Evolutionary conservation across 30 jellyfish, hydroid and myxozoan species (phyloP).

Genomic region (Sanderia malayensis): DNA sequence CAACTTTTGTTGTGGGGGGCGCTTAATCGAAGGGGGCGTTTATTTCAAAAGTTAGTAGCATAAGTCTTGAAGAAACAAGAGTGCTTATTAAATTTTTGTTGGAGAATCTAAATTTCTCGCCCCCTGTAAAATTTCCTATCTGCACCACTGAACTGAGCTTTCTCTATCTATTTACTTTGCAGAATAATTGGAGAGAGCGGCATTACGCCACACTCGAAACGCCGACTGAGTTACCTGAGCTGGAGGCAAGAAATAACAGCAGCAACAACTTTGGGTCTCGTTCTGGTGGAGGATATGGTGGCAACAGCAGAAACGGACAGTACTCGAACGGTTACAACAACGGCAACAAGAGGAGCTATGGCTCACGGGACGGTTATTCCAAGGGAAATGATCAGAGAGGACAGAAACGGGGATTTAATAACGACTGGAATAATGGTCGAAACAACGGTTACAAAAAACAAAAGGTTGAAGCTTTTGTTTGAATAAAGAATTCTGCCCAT

Average conservation of each 20-base stretch:
- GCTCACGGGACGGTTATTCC: too few relatives aligned
- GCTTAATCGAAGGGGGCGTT: too few relatives aligned
- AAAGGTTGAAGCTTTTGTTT: neutral
- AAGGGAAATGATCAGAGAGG: neutral
- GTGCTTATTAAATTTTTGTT: too few relatives aligned
- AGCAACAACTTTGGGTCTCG: constrained; percentile 13
- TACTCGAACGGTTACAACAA: constrained; percentile 21
- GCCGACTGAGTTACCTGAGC: constrained; percentile 84
- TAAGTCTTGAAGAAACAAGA: too few relatives aligned
- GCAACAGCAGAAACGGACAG: constrained; percentile 1
- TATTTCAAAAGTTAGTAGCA: too few relatives aligned
- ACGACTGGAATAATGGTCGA: constrained; percentile 8
- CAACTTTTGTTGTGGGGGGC: too few relatives aligned
- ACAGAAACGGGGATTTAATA: constrained; percentile 14
- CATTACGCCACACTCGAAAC: constrained; percentile 79
- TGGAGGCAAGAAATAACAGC: constrained; percentile 54
- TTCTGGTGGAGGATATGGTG: constrained; percentile 9
- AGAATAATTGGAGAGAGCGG: constrained; percentile 87
- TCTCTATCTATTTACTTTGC: constrained; percentile 15
- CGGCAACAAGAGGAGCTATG: constrained; percentile 21
- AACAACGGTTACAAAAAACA: neutral
- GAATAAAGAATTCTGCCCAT: too few relatives aligned
- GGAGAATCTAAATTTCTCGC: too few relatives aligned
- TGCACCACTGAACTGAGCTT: too few relatives aligned
- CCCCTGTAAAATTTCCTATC: too few relatives aligned